These are phyloP conservation scores for western clawed frog (Xenopus tropicalis) DNA, from an alignment of 2,113 vertebrate species.

Conservation along the genomic window DNA sequence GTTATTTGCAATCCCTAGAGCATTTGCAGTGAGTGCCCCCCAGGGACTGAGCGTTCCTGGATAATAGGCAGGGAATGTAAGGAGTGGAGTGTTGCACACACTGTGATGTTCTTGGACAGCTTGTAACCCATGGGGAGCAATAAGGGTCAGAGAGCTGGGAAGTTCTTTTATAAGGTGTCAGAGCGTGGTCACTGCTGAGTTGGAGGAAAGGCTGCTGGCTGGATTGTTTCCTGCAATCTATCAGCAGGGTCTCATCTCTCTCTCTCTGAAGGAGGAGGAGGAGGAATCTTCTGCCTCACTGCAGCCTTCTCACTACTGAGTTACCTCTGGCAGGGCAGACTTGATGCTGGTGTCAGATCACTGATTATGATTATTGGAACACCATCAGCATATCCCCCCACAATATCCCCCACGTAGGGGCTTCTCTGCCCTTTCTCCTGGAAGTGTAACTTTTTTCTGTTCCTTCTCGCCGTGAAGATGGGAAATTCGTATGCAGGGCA, in stretches of 20 bases:
- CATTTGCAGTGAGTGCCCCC: neutral
- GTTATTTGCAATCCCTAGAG: too few relatives aligned
- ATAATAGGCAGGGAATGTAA: neutral
- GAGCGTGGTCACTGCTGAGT: slow-evolving; percentile 44
- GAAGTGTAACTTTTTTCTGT: slow-evolving; percentile 37
- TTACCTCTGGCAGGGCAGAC: neutral
- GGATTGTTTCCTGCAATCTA: slow-evolving; percentile 69
- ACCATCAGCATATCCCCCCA: neutral
- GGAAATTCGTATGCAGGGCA: slow-evolving; percentile 95
- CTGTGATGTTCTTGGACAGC: slow-evolving; percentile 21
- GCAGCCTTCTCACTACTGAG: neutral
- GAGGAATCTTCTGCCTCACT: neutral
- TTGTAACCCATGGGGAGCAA: slow-evolving; percentile 31
- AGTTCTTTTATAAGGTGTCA: slow-evolving; percentile 49
- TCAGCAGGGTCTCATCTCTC: slow-evolving; percentile 45
- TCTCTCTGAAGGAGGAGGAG: neutral
- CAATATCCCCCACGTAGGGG: slow-evolving; percentile 21
- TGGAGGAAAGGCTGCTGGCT: slow-evolving; percentile 57
- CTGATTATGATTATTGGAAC: neutral
- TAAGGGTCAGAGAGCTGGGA: slow-evolving; percentile 37
- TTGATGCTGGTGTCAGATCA: neutral
- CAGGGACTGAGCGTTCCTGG: neutral
- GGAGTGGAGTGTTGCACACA: neutral
- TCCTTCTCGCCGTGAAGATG: slow-evolving; percentile 66
- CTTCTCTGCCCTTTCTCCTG: slow-evolving; percentile 44